Evolutionary conservation across 2,113 vertebrate species (phyloP), one percentile per base, ranked within the genome.

Genomic region (Chitala chitala): DNA sequence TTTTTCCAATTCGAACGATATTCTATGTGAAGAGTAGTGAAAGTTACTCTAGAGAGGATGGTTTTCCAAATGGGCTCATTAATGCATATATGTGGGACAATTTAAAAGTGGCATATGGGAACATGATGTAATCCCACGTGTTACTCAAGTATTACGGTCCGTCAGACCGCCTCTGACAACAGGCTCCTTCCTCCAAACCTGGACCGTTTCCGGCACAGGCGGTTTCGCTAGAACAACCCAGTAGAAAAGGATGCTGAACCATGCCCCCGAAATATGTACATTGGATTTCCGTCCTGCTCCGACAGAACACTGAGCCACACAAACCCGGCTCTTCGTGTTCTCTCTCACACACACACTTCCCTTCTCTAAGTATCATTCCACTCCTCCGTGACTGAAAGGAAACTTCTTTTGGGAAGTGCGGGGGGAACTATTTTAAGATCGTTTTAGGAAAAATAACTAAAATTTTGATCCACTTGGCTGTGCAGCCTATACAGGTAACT

Each of bases 351-450:
- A 87, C 83, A 82, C 84, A 81, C 79, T 84, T 84, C 84, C 81
- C 80, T 84, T 82, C 79, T 66, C 71, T 75, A 31, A 68, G 84
- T 88, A 87, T 87, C 85, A 86, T 86, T 71, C 48, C 56, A 50
- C 68, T 70, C 29, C 51, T 51, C 85, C 85, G 85, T 87, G 84
- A 87, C 85, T 86, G 82, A 88, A 82, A 81, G 79, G 85, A 86
- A 90, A 90, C 88, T 90, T 90, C 86, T 88, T 89, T 87, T 85
- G 81, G 88, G 88, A 91, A 89, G 85, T 86, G 84, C 78, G 46
- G 48, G 54, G 84, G 85, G 82, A n/a, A 91, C 90, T 90, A 90
- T 81, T 90, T 87, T 42, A 50, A 61, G 74, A 82, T 81, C 89
- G 88, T 90, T 81, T 89, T 89, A 86, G 48, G 44, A 61, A 75